Evolutionary conservation across 2,113 vertebrate genomes (phyloP).

Genomic region (Lycaon pictus): DNA sequence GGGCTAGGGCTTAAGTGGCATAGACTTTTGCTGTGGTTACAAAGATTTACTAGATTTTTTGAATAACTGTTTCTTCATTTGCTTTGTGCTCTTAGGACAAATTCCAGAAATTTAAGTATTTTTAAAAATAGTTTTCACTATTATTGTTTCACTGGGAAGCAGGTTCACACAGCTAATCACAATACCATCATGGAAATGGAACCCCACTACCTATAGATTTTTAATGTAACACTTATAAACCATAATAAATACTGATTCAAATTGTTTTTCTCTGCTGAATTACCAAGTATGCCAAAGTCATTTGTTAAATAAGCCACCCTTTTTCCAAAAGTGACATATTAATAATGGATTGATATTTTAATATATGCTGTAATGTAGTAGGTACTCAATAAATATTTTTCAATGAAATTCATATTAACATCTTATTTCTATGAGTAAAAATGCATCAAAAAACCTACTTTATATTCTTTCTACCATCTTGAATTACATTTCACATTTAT

Average conservation of each 20-base stretch:
- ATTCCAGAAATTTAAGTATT: background rate
- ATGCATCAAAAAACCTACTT: background rate
- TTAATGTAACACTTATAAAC: background rate
- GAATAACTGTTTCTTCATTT: background rate
- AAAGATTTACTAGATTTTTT: background rate
- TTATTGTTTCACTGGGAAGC: background rate
- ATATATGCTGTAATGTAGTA: background rate
- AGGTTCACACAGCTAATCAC: background rate
- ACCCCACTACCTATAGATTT: background rate
- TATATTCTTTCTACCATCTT: background rate
- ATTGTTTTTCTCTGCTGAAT: background rate
- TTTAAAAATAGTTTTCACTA: background rate
- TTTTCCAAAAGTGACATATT: constrained; percentile 16
- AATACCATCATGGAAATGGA: background rate
- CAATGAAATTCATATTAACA: constrained; percentile 20
- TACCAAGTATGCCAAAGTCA: background rate
- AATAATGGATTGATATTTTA: constrained; percentile 32
- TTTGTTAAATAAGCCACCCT: constrained; percentile 55
- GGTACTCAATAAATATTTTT: constrained; percentile 14
- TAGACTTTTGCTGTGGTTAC: background rate
- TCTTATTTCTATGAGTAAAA: constrained; percentile 53
- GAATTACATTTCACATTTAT: constrained; percentile 52
- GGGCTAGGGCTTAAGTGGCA: background rate
- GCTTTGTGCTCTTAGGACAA: background rate
- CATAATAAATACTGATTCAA: constrained; percentile 1